phyloP scores from a whole-genome alignment of 2,113 vertebrate genomes.

The Pelodiscus sinensis region DNA sequence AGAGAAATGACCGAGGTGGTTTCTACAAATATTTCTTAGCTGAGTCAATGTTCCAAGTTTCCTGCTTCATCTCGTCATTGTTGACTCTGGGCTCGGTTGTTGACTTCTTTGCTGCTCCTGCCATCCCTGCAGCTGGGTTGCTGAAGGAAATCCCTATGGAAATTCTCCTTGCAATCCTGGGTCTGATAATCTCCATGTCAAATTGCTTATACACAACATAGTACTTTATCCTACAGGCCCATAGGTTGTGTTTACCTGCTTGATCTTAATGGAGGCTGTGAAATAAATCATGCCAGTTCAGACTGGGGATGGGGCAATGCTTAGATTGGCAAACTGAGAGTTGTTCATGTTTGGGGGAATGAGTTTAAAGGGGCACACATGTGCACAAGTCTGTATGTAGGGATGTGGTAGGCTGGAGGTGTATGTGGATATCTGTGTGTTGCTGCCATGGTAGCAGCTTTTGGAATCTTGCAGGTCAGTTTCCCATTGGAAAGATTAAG shows the following conservation, averaged over 20 bases:
- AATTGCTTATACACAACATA: not conserved
- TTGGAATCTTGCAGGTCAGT: rapidly evolving
- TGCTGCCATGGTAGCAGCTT: not conserved
- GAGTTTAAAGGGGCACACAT: not conserved
- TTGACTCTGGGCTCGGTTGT: not conserved
- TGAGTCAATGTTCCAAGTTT: not conserved
- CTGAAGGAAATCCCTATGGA: not conserved
- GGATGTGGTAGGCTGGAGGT: rapidly evolving
- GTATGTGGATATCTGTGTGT: rapidly evolving
- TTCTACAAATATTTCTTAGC: not conserved
- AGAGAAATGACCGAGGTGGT: not conserved
- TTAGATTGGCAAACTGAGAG: not conserved
- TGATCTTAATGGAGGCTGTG: not conserved
- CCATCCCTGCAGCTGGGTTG: not conserved
- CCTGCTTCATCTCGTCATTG: not conserved
- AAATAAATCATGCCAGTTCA: not conserved
- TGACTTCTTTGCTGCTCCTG: not conserved
- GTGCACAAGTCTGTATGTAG: rapidly evolving
- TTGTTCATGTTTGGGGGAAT: rapidly evolving
- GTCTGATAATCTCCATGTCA: not conserved
- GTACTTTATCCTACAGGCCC: not conserved
- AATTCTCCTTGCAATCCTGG: not conserved
- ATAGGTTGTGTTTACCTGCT: not conserved
- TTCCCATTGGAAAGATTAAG: not conserved
- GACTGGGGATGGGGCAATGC: not conserved